phyloP scores from a whole-genome alignment of 2,113 vertebrate genomes.

The Quiscalus mexicanus region DNA sequence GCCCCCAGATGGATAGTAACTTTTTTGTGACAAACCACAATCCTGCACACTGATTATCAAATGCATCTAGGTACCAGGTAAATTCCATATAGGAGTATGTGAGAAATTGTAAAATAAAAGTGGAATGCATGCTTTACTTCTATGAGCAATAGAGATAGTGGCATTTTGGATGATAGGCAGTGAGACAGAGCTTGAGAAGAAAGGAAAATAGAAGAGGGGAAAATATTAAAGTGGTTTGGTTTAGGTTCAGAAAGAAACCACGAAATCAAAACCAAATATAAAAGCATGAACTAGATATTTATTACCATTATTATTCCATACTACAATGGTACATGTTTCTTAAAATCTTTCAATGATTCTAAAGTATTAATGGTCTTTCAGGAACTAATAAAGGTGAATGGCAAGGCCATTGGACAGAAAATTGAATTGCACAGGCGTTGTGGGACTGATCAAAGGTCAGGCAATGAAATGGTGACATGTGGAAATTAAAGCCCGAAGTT shows the following conservation, averaged over 20 bases:
- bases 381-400: conserved; percentile 3
- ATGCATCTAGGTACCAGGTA: neutral
- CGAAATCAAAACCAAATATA: neutral
- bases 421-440: neutral
- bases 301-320: neutral
- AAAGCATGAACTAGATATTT: neutral
- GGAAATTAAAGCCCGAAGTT: neutral
- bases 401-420: neutral
- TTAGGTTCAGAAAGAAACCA: neutral
- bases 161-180: neutral
- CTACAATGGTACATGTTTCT: neutral
- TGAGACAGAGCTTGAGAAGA: neutral
- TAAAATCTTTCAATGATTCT: neutral
- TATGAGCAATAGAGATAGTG: neutral
- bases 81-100: neutral
- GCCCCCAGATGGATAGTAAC: neutral
- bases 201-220: neutral
- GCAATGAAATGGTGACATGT: neutral
- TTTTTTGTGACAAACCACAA: neutral
- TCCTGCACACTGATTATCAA: neutral
- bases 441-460: neutral
- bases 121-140: neutral
- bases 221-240: neutral
- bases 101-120: neutral
- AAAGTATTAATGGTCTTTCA: neutral